Base-by-base conservation (phyloP, 92 coral and sea anemone species). In the Porites rus region DNA sequence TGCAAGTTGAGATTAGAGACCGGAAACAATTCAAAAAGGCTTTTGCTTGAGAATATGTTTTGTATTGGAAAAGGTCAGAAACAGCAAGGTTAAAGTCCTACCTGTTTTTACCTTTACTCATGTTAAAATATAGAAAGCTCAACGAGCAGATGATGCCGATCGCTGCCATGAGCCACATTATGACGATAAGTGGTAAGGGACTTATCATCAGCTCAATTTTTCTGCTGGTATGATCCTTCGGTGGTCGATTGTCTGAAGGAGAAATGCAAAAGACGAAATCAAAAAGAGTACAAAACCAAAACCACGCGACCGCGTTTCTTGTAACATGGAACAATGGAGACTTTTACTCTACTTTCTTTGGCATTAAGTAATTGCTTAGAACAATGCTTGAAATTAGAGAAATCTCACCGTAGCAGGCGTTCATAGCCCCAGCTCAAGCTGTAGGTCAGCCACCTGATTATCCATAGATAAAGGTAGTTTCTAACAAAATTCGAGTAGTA, bases 91-190 rank as follows among this genome's bases (percentile, higher is more conserved):
- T 50, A 50, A 8, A 16, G 19, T 58, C 83, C 64, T 80, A 95
- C 98, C 94, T 91, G 86, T 95, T 92, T 54, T 88, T 93, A 60
- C 98, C 54, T 73, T 94, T 77, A 61, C 68, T 85, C 64, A 95
- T 86, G 83, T 95, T 95, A 81, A 95, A 95, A 82, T 94, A 94
- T 1, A 95, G 92, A 70, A 95, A 94, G 5, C 85, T 81, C 46
- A 94, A 19, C 4, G 98, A 94, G 31, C 92, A 91, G 28, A 92
- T 62, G 20, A 93, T 69, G 21, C 98, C 98, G 7, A 94, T 51
- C 18, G 70, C 80, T 58, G 95, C 98, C 65, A 94, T 76, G 60
- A 94, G 77, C 95, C 98, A 94, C 88, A 94, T 93, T 75, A 92
- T 91, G 11, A 88, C 77, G 21, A 95, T 91, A 17, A 93, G 93